Conservation (phyloP, 2,888 invertebrate genomes). For the Pyrrhia umbra region DNA sequence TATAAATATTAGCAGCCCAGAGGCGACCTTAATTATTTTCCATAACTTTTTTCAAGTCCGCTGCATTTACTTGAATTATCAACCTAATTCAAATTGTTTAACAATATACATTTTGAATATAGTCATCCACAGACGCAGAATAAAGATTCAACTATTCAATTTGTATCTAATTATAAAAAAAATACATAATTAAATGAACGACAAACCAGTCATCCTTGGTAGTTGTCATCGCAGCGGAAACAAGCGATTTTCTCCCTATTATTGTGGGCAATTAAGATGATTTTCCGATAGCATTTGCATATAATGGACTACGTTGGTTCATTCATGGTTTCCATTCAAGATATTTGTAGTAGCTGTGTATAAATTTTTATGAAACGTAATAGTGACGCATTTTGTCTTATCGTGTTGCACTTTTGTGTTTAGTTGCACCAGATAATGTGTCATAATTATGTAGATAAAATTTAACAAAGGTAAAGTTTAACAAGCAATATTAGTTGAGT, state of each 20-base stretch:
- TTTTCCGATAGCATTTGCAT: slow-evolving; percentile 85
- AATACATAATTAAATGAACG: slow-evolving; percentile 56
- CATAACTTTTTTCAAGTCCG: not conserved
- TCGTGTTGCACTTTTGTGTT: not conserved
- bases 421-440: not conserved
- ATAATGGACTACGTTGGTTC: slow-evolving; percentile 77
- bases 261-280: slow-evolving; percentile 80
- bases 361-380: slow-evolving; percentile 2
- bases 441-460: too few species aligned
- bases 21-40: not conserved
- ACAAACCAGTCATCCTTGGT: slow-evolving; percentile 63
- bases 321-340: slow-evolving; percentile 75
- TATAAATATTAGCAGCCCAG: too few species aligned
- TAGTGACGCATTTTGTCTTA: slow-evolving; percentile 5
- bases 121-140: slow-evolving; percentile 1
- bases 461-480: not conserved
- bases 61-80: not conserved
- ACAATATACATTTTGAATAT: slow-evolving; percentile 22
- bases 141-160: slow-evolving; percentile 42
- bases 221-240: slow-evolving; percentile 73
- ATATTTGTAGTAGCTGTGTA: slow-evolving; percentile 35
- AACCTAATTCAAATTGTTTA: not conserved
- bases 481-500: not conserved
- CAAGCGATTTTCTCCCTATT: slow-evolving; percentile 81
- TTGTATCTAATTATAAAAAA: slow-evolving; percentile 45